These are phyloP conservation scores for Chrysocyon brachyurus DNA, from an alignment of 2,797 vertebrate genomes.

Conservation along the genomic window DNA sequence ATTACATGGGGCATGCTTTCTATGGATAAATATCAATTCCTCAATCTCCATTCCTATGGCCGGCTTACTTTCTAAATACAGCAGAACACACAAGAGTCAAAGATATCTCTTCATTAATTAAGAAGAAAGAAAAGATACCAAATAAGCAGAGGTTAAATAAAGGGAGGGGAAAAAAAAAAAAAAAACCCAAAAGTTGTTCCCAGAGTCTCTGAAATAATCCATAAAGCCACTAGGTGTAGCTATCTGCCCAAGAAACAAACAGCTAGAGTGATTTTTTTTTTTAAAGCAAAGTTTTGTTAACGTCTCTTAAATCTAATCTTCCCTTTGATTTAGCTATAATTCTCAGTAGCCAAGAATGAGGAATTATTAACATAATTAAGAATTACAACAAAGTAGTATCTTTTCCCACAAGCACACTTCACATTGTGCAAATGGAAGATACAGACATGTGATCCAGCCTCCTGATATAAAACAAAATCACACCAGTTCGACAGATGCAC, in stretches of 20 bases:
- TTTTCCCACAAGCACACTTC: not conserved
- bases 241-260: conserved; percentile 80
- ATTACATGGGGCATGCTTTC: not conserved
- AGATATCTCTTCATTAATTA: conserved; percentile 7
- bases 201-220: conserved; percentile 72
- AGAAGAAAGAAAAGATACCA: not conserved
- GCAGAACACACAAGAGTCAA: not conserved
- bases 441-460: not conserved
- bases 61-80: conserved; percentile 43
- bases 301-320: conserved; percentile 40
- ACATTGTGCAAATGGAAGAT: not conserved
- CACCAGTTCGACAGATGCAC: not conserved
- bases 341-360: conserved; percentile 49
- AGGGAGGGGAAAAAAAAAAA: not conserved
- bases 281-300: conserved; percentile 25
- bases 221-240: conserved; percentile 88
- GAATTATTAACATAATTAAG: conserved; percentile 56
- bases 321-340: conserved; percentile 41
- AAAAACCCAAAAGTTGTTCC: not conserved
- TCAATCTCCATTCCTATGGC: not conserved
- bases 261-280: conserved; percentile 34
- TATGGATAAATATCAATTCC: not conserved
- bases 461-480: not conserved
- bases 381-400: not conserved
- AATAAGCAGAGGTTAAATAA: not conserved